Base-by-base conservation (phyloP, 2,888 invertebrate species). In the Myopa testacea region DNA sequence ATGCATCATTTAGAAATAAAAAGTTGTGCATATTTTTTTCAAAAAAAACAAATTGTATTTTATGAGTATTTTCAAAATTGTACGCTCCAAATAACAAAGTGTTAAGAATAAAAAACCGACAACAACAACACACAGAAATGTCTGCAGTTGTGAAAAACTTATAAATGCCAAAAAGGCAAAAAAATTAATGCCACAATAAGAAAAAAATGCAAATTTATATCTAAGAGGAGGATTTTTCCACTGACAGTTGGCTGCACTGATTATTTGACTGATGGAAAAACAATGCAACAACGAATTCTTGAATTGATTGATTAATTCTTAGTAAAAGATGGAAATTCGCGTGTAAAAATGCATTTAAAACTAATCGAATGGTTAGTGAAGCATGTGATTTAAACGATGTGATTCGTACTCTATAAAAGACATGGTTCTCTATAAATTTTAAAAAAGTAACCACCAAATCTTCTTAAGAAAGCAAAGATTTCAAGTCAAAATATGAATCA, bases 291-390 rank as follows among this genome's bases (percentile, higher is more conserved):
- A 2, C 2, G 26, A 26, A 26, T 26, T 26, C 26, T 26, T 26
- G 26, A 26, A 26, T 26, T 26, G 2, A 26, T 26, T 26, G 26
- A 26, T 26, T 26, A 26, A 26, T 26, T 26, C 26, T 26, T 26
- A 26, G 26, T 26, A 26, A 26, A 26, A 26, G 26, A 26, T 26
- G 1, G 26, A 26, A 26, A 26, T 26, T 87, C 82, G 86, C 87
- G 84, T 86, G 87, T 78, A 82, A 83, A 85, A 84, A 79, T 82
- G 80, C 78, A 83, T 81, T 87, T 84, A 50, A 10, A 50, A 45
- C 26, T 40, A 37, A 4, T 12, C 45, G 3, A 45, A 45, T 10
- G 45, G 2, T 26, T 26, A 26, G 26, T 14, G 4, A 60, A 10
- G 60, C 60, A 16, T 71, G 71, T 60, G 60, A 40, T 60, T 71